Evolutionary conservation across 2,888 invertebrate genomes (phyloP).

Genomic region (Drosophila pseudotakahashii): DNA sequence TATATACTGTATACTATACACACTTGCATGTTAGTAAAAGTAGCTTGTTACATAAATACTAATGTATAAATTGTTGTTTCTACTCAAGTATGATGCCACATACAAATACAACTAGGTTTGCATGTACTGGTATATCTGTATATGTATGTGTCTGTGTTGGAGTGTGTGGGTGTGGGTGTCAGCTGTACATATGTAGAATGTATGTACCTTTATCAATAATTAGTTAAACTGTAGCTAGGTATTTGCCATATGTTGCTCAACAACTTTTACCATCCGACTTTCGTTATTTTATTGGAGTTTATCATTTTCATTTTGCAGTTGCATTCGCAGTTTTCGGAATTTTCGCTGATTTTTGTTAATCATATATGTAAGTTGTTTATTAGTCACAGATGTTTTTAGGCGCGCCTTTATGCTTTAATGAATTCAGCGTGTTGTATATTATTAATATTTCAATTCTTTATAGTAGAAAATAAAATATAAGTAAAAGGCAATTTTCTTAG

Average conservation of each 20-base stretch:
- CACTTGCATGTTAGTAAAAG: constrained; percentile 47
- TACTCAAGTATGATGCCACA: constrained; percentile 58
- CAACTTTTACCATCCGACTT: constrained; percentile 38
- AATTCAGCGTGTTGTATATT: constrained; percentile 41
- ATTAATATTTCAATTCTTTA: constrained; percentile 41
- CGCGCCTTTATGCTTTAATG: constrained; percentile 58
- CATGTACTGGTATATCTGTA: constrained; percentile 24
- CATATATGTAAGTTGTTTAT: constrained; percentile 31
- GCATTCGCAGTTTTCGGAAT: constrained; percentile 7
- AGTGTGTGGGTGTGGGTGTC: constrained; percentile 28
- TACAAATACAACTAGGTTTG: constrained; percentile 45
- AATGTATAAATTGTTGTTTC: constrained; percentile 63
- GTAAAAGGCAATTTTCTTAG: constrained; percentile 74
- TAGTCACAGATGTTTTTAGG: constrained; percentile 76
- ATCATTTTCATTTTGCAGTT: constrained; percentile 15
- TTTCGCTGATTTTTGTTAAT: constrained; percentile 6
- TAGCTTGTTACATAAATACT: constrained; percentile 55
- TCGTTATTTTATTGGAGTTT: constrained; percentile 65
- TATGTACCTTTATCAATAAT: constrained; percentile 68
- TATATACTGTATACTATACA: constrained; percentile 33
- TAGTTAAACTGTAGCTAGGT: constrained; percentile 43
- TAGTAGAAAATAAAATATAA: constrained; percentile 72
- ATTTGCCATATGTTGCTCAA: constrained; percentile 36
- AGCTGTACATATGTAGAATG: constrained; percentile 77
- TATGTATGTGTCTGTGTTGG: constrained; percentile 15